Percentiles rank a stretch among this genome's conserved stretches.
These are phyloP conservation scores for Sarcophaga peregrina DNA, from an alignment of 1,140 invertebrate genomes.

Conservation along the genomic window DNA sequence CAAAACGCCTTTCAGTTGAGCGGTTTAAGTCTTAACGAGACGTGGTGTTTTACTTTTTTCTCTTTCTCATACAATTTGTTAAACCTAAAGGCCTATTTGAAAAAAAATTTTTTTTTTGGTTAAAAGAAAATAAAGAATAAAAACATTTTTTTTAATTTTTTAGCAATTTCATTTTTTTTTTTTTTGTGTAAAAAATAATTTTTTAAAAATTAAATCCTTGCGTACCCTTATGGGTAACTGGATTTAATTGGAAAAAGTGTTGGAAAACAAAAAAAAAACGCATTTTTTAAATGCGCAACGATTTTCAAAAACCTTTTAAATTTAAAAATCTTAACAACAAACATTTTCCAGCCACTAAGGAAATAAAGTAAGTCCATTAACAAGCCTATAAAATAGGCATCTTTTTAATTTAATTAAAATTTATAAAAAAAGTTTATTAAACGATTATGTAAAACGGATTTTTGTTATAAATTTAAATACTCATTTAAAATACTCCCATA, in stretches of 20 bases:
- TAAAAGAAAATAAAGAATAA: neutral
- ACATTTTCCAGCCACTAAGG: neutral
- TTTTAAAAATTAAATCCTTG: too few relatives aligned
- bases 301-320: constrained; percentile 15
- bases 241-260: too few relatives aligned
- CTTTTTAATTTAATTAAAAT: too few relatives aligned
- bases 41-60: neutral
- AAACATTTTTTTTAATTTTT: neutral
- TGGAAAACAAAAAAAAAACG: neutral
- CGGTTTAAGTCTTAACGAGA: neutral
- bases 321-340: neutral
- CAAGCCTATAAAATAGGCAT: too few relatives aligned
- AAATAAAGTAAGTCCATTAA: constrained; percentile 16
- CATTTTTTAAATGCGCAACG: constrained; percentile 33
- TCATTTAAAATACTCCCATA: neutral
- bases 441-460: constrained; percentile 9
- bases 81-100: neutral
- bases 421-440: neutral
- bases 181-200: constrained; percentile 6
- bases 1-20: neutral
- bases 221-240: too few relatives aligned
- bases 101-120: neutral
- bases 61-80: too few relatives aligned
- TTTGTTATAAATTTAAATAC: neutral
- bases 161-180: neutral